These are phyloP conservation scores for Dorcus hopei DNA, from an alignment of 2,888 invertebrate genomes.

Conservation along the genomic window DNA sequence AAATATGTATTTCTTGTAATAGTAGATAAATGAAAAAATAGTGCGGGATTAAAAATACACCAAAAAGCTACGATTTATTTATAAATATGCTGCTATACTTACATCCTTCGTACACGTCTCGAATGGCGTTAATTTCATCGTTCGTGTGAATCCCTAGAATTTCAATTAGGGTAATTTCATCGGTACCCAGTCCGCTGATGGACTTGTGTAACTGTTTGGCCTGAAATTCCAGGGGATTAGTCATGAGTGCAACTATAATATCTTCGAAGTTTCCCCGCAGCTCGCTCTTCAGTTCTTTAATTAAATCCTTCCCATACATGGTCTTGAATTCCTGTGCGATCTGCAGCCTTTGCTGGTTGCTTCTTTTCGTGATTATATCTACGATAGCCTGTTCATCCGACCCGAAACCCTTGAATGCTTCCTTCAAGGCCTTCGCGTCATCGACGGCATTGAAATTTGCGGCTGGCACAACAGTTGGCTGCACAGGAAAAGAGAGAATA, in stretches of 20 bases:
- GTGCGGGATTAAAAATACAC: no score
- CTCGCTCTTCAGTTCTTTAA: conserved; percentile 83
- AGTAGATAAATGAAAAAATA: no score
- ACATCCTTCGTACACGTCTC: conserved; percentile 73
- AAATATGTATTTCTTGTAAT: no score
- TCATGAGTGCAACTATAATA: conserved; percentile 77
- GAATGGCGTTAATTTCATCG: conserved; percentile 74
- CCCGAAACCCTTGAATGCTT: conserved; percentile 46
- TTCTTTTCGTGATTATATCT: conserved; percentile 61
- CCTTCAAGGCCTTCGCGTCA: conserved; percentile 42
- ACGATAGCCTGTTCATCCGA: conserved; percentile 66
- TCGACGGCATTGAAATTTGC: conserved; percentile 40
- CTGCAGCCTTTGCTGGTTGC: conserved; percentile 62
- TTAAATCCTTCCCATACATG: conserved; percentile 72
- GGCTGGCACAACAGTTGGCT: conserved; percentile 43
- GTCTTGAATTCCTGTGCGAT: conserved; percentile 59
- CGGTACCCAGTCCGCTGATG: conserved; percentile 77
- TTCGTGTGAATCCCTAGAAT: conserved; percentile 83
- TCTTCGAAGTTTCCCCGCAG: conserved; percentile 86
- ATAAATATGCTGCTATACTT: conserved; percentile 44
- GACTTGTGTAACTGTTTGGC: conserved; percentile 79
- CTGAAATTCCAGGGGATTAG: conserved; percentile 77
- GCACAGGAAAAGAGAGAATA: neutral
- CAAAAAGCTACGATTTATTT: no score
- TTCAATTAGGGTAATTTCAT: conserved; percentile 79